Base-by-base conservation (phyloP, 2,797 vertebrate genomes). In the Galaxias olidus region DNA sequence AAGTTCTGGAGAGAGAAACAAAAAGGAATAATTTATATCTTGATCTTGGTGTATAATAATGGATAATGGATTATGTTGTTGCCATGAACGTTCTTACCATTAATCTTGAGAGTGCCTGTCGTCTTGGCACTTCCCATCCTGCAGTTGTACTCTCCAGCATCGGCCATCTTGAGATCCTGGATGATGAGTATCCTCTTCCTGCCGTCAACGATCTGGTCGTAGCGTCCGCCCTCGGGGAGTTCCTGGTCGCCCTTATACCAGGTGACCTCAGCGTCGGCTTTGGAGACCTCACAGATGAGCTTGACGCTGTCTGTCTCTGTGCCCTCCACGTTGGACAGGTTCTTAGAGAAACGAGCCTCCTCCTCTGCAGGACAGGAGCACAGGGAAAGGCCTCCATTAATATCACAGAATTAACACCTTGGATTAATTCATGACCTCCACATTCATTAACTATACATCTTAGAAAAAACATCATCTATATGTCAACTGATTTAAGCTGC, bases 211-310 rank as follows among this genome's bases (percentile, higher is more conserved):
- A 94, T 91, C 12, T 96, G 93, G 70, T 98, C 97, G 47, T 94
- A 96, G 88, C 94, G 93, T 58, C 95, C 97, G 10, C 94, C 94
- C 79, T 98, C 97, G 1, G 95, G 94, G 63, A 99, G 88, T 66
- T 97, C 97, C 68, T 92, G 74, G 48, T 98, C 94, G 45, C 94
- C 96, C 89, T 91, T 94, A 89, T 94, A 94, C 97, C 97, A 98
- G 44, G 42, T 87, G 9, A 99, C 96, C 13, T 98, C 97, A 1
- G 95, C 96, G 15, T 82, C 89, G 72, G 96, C 92, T 79, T 97
- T 99, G 65, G 97, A 99, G 55, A 99, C 93, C 83, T 99, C 97
- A 51, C 97, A 98, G 74, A 96, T 91, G 44, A 98, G 77, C 87
- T 94, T 98, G 65, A 98, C 88, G 40, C 93, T 96, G 76, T 98